Evolutionary conservation across 64 coral and sea anemone genomes (phyloP), one percentile per base, ranked within the genome.

Genomic region (Cladopsammia gracilis): DNA sequence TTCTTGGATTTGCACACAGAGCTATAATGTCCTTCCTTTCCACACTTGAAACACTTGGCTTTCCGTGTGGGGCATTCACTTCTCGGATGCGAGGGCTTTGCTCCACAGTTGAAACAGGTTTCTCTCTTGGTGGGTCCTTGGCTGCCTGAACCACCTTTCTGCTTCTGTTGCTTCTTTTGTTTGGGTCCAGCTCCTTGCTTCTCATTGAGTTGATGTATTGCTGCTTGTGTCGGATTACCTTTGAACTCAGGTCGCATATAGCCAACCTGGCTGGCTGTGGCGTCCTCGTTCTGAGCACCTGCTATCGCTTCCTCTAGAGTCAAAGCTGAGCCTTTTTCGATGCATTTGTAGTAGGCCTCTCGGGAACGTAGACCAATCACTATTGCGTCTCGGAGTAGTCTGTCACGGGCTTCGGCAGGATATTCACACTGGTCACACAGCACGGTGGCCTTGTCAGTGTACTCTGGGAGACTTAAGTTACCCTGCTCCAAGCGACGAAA

Each of bases 41-140:
- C 46, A 47, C 74, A 77, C 74, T 77, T 53, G 19, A 77, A 77
- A 44, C 48, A 77, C 48, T 77, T 53, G 19, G 74, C 74, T 1
- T 54, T 52, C 74, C 20, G 23, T 19, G 18, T 19, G 3, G 15
- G 74, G n/a, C 74, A 78, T n/a, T 78, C 0, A 54, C 75, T 78
- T 56, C n/a, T 53, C 20, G 75, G 18, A 78, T 78, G 75, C 54
- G 75, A 24, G 5, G 49, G 50, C n/a, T 78, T 78, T n/a, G 75
- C 75, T 78, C 75, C 75, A 56, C 75, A 78, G 50, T 78, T 23
- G 75, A 78, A 78, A 57, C 75, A 78, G 7, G 16, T 54, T 78
- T 78, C 75, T 70, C 20, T 23, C n/a, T 78, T 56, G 5, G 75
- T 25, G n/a, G 9, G 22, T 71, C 7, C 14, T 71, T 71, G 25